Evolutionary conservation across 2,888 invertebrate species (phyloP).

Genomic region (Andrena bucephala): DNA sequence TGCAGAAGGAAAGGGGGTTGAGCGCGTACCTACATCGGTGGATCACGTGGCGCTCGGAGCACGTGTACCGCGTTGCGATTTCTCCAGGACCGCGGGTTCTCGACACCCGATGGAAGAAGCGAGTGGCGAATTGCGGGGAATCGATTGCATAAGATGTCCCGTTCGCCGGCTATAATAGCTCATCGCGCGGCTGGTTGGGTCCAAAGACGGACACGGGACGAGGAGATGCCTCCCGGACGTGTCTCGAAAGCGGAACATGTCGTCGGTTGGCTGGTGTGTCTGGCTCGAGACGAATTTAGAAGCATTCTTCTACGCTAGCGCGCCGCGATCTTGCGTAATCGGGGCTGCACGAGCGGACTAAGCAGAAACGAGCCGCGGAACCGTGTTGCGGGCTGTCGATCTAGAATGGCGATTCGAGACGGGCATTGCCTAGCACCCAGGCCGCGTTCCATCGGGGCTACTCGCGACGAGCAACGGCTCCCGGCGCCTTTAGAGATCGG

Average conservation of each 20-base stretch:
- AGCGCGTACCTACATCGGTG: slow-evolving; percentile 1
- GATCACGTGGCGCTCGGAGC: slow-evolving; percentile 34
- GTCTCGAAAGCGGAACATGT: slow-evolving; percentile 68
- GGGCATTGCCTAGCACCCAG: background rate
- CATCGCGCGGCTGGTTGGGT: slow-evolving; percentile 59
- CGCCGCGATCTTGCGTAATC: slow-evolving; percentile 58
- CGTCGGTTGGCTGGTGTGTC: slow-evolving; percentile 61
- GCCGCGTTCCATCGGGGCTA: background rate
- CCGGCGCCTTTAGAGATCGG: background rate
- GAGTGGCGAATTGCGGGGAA: slow-evolving; percentile 35
- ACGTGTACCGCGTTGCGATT: slow-evolving; percentile 32
- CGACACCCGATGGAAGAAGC: slow-evolving; percentile 22
- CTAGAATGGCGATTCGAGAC: slow-evolving; percentile 3
- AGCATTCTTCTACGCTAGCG: slow-evolving; percentile 62
- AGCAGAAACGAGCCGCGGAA: background rate
- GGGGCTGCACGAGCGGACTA: slow-evolving; percentile 16
- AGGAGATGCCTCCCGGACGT: slow-evolving; percentile 62
- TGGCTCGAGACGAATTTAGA: slow-evolving; percentile 69
- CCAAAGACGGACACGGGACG: slow-evolving; percentile 47
- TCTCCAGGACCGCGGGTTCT: background rate
- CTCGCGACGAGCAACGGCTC: background rate
- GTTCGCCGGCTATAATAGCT: slow-evolving; percentile 62
- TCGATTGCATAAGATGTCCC: slow-evolving; percentile 61
- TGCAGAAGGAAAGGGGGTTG: slow-evolving; percentile 9
- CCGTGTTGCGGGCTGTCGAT: slow-evolving; percentile 3